Evolutionary conservation across 2,113 vertebrate species (phyloP).

Genomic region (Rafetus swinhoei): DNA sequence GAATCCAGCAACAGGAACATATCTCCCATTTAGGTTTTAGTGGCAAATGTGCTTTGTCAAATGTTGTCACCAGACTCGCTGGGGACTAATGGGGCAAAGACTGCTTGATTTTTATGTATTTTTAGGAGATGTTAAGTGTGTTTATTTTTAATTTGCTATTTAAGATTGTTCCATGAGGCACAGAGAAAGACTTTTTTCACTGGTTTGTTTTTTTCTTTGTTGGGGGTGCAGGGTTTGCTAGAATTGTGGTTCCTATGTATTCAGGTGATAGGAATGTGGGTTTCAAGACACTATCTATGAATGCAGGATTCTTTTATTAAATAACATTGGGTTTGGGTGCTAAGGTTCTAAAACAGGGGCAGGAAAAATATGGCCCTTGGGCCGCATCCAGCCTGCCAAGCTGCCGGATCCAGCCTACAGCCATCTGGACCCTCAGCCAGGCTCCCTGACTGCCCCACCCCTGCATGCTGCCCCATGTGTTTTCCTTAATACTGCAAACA

Average conservation of each 20-base stretch:
- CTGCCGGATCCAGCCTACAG: no score
- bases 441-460: no score
- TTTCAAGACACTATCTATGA: neutral
- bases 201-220: neutral
- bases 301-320: neutral
- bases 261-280: neutral
- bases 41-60: conserved; percentile 51
- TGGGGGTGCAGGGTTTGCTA: neutral
- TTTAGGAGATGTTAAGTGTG: conserved; percentile 16
- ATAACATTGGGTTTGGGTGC: neutral
- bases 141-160: conserved; percentile 31
- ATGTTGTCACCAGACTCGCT: conserved; percentile 19
- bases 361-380: no score
- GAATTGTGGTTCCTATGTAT: neutral
- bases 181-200: conserved; percentile 19
- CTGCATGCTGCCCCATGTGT: no score
- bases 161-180: neutral
- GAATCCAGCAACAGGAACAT: conserved; percentile 28
- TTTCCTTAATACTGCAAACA: no score
- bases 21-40: conserved; percentile 39
- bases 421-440: no score
- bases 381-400: no score
- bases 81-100: conserved; percentile 13
- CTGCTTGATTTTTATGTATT: conserved; percentile 53
- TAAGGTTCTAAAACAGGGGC: neutral